A percentile compares a stretch with the other conserved stretches of the same genome.
phyloP scores from a whole-genome alignment of 2,797 vertebrate genomes.

The Sebastes matsubarae region DNA sequence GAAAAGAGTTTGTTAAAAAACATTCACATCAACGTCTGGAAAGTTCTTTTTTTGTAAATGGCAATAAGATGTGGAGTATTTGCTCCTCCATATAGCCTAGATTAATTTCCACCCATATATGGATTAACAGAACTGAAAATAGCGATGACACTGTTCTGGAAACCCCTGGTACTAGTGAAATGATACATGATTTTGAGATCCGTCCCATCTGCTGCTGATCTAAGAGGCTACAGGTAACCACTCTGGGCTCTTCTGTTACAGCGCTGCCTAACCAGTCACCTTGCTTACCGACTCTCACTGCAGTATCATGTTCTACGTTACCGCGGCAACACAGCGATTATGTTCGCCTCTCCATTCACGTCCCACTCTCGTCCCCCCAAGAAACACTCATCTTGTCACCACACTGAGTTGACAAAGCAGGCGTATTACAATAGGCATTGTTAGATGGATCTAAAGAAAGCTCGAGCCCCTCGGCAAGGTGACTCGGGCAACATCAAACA shows the following conservation, averaged over 20 bases:
- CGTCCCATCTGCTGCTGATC: slow-evolving; percentile 26
- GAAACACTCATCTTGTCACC: slow-evolving; percentile 67
- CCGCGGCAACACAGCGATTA: slow-evolving; percentile 77
- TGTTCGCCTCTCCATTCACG: slow-evolving; percentile 75
- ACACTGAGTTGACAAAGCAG: slow-evolving; percentile 48
- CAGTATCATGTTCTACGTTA: slow-evolving; percentile 76
- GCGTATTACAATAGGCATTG: slow-evolving; percentile 43
- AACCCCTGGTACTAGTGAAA: slow-evolving; percentile 21
- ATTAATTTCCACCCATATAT: neutral
- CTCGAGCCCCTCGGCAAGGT: slow-evolving; percentile 22
- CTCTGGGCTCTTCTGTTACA: slow-evolving; percentile 53
- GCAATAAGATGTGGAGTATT: neutral
- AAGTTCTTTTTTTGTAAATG: neutral
- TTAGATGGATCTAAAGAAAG: slow-evolving; percentile 51
- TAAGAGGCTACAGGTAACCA: slow-evolving; percentile 54
- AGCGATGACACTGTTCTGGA: neutral
- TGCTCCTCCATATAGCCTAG: neutral
- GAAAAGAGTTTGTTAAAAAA: neutral
- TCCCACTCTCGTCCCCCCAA: slow-evolving; percentile 68
- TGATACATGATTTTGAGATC: neutral
- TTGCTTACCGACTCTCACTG: slow-evolving; percentile 53
- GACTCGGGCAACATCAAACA: slow-evolving; percentile 32
- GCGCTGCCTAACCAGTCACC: slow-evolving; percentile 52
- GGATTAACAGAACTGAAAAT: neutral
- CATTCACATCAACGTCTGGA: neutral